A percentile compares a stretch with the other conserved stretches of the same genome.
Conservation (phyloP, 2,797 vertebrate species). For the Tinamus major region DNA sequence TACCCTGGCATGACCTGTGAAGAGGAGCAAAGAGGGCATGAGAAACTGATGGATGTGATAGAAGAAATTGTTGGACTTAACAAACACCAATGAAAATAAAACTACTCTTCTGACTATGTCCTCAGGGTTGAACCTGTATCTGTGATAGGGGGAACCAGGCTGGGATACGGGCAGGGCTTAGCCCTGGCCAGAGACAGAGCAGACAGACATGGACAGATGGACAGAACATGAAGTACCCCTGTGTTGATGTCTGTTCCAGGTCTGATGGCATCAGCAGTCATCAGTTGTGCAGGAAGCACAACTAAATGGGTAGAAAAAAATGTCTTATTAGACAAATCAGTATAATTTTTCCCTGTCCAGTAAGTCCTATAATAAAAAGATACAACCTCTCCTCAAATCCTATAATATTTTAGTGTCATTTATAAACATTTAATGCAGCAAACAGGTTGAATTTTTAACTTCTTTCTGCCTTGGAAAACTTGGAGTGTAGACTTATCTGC, state of each 20-base stretch:
- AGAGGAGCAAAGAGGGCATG: background rate
- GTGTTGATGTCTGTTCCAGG: background rate
- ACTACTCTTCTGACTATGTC: background rate
- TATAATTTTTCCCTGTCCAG: background rate
- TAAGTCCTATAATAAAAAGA: conserved; percentile 1
- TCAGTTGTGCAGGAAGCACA: background rate
- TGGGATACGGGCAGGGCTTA: background rate
- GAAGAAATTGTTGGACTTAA: background rate
- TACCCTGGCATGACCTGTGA: background rate
- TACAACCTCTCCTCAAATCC: background rate
- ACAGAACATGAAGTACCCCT: background rate
- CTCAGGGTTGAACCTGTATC: fast-evolving
- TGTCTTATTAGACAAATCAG: background rate
- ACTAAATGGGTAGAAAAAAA: background rate
- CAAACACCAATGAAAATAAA: background rate
- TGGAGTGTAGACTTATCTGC: background rate
- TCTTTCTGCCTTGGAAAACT: background rate
- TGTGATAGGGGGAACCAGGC: fast-evolving
- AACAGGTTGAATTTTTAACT: background rate
- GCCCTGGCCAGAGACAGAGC: background rate
- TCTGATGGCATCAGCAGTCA: fast-evolving
- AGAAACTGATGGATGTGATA: background rate
- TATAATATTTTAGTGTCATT: background rate
- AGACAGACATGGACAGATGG: background rate
- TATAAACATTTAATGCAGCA: background rate